A percentile compares a stretch with the other conserved stretches of the same genome.
Evolutionary conservation across 2,888 invertebrate species (phyloP).

Genomic region (Apomyelois bistriatella): DNA sequence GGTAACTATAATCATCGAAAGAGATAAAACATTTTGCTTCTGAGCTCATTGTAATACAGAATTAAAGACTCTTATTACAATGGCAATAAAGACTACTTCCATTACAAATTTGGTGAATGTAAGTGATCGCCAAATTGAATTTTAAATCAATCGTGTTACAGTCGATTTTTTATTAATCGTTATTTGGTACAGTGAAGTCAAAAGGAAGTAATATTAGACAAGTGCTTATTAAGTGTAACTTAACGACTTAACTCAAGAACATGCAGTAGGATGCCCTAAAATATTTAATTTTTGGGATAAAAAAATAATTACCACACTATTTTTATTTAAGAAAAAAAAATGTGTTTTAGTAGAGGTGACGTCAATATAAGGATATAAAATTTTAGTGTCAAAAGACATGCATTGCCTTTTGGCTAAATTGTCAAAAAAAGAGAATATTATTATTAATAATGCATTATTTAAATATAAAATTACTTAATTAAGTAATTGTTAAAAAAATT

Average conservation of each 20-base stretch:
- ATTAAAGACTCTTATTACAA: constrained; percentile 17
- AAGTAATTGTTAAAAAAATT: too few relatives aligned
- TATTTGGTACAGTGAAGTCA: constrained; percentile 26
- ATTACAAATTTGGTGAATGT: not conserved
- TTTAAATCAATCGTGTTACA: constrained; percentile 31
- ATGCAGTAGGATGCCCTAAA: constrained; percentile 37
- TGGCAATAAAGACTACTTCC: constrained; percentile 10
- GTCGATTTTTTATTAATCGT: constrained; percentile 27
- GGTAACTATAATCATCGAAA: not conserved
- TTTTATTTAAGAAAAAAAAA: too few relatives aligned
- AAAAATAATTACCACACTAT: not conserved
- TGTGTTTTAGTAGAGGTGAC: too few relatives aligned
- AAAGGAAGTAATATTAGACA: constrained; percentile 60
- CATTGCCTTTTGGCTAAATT: too few relatives aligned
- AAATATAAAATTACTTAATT: too few relatives aligned
- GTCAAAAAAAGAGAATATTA: too few relatives aligned
- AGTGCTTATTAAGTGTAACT: constrained; percentile 59
- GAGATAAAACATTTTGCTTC: not conserved
- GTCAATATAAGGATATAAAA: too few relatives aligned
- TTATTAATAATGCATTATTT: too few relatives aligned
- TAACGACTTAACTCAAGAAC: constrained; percentile 45
- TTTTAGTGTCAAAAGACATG: too few relatives aligned
- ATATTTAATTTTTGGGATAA: not conserved
- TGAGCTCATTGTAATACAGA: constrained; percentile 1
- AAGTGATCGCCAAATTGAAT: constrained; percentile 26